Conservation (phyloP, 2,113 vertebrate species). For the Microcebus ravelobensis region DNA sequence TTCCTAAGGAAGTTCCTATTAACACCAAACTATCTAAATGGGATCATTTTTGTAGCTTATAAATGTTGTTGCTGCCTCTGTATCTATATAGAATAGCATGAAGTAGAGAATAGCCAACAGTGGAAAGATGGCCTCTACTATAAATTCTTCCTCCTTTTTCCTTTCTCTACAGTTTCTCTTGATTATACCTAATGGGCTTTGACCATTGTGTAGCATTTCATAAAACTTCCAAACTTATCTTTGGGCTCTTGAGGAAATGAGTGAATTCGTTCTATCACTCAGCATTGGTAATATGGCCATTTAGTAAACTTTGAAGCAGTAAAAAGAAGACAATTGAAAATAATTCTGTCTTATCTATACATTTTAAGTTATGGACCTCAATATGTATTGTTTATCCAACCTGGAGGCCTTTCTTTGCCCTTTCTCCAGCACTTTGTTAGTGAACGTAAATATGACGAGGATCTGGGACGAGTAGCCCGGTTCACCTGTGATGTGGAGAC, state of each 20-base stretch:
- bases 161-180: neutral
- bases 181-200: neutral
- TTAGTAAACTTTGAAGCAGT: constrained; percentile 47
- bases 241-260: constrained; percentile 30
- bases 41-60: neutral
- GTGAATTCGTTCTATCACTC: neutral
- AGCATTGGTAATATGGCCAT: neutral
- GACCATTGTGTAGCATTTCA: neutral
- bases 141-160: neutral
- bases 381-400: neutral
- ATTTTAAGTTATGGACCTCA: neutral
- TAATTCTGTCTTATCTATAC: neutral
- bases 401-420: neutral
- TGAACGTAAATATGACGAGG: constrained; percentile 97
- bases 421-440: constrained; percentile 94
- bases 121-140: neutral
- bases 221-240: constrained; percentile 11
- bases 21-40: neutral
- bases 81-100: neutral
- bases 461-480: constrained; percentile 92
- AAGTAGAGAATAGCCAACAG: neutral
- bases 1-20: constrained; percentile 46
- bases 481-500: constrained; percentile 94
- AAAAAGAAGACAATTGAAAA: constrained; percentile 30
- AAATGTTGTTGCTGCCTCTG: neutral